Evolutionary conservation across 2,113 vertebrate genomes (phyloP).

Genomic region (Lepus europaeus): DNA sequence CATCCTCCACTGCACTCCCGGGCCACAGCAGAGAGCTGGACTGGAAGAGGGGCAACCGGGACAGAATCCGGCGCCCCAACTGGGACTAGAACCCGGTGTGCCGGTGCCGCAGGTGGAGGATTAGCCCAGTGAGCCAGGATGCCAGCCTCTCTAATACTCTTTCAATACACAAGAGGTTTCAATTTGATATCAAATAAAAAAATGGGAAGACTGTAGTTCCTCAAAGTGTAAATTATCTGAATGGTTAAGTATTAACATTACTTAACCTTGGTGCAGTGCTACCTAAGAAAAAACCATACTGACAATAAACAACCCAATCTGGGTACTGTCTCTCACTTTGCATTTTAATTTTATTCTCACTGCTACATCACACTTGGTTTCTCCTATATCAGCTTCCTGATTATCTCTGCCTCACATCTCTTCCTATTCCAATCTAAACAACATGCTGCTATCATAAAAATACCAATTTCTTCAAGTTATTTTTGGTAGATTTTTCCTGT

Average conservation of each 20-base stretch:
- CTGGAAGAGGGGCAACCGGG: no score
- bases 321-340: neutral
- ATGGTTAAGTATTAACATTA: neutral
- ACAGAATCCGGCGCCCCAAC: no score
- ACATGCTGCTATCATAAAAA: neutral
- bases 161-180: slow-evolving; percentile 13
- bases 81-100: no score
- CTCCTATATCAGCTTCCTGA: neutral
- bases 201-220: neutral
- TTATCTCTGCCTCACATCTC: neutral
- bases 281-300: neutral
- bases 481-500: neutral
- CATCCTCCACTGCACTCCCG: no score
- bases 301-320: neutral
- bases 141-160: neutral
- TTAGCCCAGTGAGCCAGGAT: no score
- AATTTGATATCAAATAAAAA: slow-evolving; percentile 13
- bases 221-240: neutral
- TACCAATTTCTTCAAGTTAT: neutral
- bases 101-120: no score
- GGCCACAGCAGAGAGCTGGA: no score
- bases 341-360: slow-evolving; percentile 16
- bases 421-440: neutral
- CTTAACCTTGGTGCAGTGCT: neutral
- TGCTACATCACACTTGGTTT: neutral